Conservation (phyloP, 2,888 invertebrate genomes). For the Drosophila lutescens region DNA sequence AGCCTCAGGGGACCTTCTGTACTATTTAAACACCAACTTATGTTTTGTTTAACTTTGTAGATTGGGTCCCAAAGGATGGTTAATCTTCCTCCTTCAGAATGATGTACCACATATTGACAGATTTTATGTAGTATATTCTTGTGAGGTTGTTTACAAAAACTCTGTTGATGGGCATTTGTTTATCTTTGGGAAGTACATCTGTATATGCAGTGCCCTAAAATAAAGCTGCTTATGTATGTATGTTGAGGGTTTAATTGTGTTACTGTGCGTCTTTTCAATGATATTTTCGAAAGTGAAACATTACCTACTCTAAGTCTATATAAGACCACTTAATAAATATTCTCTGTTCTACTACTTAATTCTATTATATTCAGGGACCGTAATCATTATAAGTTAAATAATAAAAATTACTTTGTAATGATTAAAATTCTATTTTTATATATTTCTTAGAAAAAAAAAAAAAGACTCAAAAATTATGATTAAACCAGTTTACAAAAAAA, state of each 20-base stretch:
- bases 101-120: slow-evolving; percentile 20
- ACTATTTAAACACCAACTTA: slow-evolving; percentile 56
- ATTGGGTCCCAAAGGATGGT: slow-evolving; percentile 43
- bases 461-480: too few relatives aligned
- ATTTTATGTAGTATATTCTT: slow-evolving; percentile 16
- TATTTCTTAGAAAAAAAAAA: too few relatives aligned
- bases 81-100: slow-evolving; percentile 4
- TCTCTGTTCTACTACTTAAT: too few relatives aligned
- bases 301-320: too few relatives aligned
- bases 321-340: too few relatives aligned
- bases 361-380: too few relatives aligned
- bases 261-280: neutral
- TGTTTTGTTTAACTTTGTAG: slow-evolving; percentile 37
- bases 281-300: too few relatives aligned
- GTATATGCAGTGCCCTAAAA: slow-evolving; percentile 46
- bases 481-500: too few relatives aligned
- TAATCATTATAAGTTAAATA: too few relatives aligned
- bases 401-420: too few relatives aligned
- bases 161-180: slow-evolving; percentile 47
- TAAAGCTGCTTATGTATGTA: slow-evolving; percentile 20
- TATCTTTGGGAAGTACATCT: slow-evolving; percentile 44
- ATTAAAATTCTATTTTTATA: too few relatives aligned
- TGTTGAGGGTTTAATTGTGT: neutral
- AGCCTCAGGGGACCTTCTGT: slow-evolving; percentile 44
- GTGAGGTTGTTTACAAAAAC: slow-evolving; percentile 32